Conservation (phyloP, 2,888 invertebrate species). For the Hylaea fasciaria region DNA sequence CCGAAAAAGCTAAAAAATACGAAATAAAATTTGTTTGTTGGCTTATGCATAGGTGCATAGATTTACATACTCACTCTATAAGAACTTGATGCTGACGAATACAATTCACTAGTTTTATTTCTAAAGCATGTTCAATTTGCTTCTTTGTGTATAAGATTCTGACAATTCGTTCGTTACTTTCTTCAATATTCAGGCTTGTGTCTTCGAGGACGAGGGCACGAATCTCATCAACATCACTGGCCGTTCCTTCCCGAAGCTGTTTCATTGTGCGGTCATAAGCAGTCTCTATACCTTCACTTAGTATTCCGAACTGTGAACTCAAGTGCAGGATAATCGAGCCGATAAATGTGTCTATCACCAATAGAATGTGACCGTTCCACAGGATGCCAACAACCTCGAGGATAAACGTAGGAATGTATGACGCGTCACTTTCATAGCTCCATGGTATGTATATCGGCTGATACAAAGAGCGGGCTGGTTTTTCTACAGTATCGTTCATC, state of each 20-base stretch:
- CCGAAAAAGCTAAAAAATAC: no score
- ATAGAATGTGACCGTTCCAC: constrained; percentile 80
- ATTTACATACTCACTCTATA: constrained; percentile 60
- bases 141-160: constrained; percentile 52
- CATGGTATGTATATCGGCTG: constrained; percentile 79
- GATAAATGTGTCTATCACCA: constrained; percentile 78
- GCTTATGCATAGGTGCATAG: background rate
- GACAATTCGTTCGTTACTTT: constrained; percentile 54
- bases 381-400: constrained; percentile 73
- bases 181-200: constrained; percentile 37
- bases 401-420: constrained; percentile 68
- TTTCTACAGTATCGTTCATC: constrained; percentile 57
- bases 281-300: constrained; percentile 72
- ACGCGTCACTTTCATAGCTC: constrained; percentile 66
- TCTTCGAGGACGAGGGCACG: constrained; percentile 29
- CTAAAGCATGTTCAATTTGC: constrained; percentile 65
- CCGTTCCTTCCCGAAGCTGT: constrained; percentile 49
- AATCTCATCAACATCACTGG: constrained; percentile 40
- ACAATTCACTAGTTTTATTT: constrained; percentile 61
- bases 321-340: constrained; percentile 76
- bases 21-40: no score
- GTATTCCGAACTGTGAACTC: constrained; percentile 71
- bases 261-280: constrained; percentile 69
- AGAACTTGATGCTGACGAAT: constrained; percentile 74
- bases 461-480: constrained; percentile 66